Conservation (phyloP, 2,113 vertebrate genomes). For the Macroglossus sobrinus region DNA sequence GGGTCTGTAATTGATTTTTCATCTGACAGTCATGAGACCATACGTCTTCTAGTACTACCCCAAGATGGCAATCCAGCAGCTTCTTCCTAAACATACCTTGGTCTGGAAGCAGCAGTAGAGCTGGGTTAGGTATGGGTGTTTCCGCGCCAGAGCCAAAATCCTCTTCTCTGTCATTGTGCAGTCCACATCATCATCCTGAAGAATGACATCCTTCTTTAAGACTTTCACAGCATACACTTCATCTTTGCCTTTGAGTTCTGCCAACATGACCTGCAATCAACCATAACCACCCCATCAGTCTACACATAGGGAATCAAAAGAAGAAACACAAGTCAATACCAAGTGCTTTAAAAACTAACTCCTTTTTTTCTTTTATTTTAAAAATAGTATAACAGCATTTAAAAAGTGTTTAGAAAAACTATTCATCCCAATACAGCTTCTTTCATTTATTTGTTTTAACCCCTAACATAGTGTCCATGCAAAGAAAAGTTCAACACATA, state of each 20-base stretch:
- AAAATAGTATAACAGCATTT: neutral
- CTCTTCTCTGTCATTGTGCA: constrained; percentile 99
- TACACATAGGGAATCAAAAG: neutral
- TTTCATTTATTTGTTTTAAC: neutral
- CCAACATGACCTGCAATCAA: constrained; percentile 93
- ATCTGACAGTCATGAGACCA: neutral
- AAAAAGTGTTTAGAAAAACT: neutral
- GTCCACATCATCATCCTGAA: constrained; percentile 98
- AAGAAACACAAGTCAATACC: too few species aligned
- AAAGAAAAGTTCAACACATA: neutral
- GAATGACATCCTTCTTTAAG: constrained; percentile 98
- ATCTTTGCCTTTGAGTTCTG: constrained; percentile 96
- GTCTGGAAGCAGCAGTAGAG: constrained; percentile 99
- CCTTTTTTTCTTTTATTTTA: neutral
- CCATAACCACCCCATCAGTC: neutral
- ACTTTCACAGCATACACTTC: constrained; percentile 99
- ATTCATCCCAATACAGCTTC: neutral
- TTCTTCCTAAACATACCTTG: constrained; percentile 84
- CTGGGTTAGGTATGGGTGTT: constrained; percentile 97
- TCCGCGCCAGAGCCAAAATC: constrained; percentile 95
- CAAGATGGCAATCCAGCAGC: neutral
- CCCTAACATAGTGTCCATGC: neutral
- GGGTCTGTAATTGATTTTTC: neutral
- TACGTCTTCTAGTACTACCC: fast-evolving
- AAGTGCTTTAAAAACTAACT: neutral